Percentiles rank a stretch among this genome's conserved stretches.
phyloP scores from a whole-genome alignment of 2,797 vertebrate species.

The Sphenopsis melanotis region DNA sequence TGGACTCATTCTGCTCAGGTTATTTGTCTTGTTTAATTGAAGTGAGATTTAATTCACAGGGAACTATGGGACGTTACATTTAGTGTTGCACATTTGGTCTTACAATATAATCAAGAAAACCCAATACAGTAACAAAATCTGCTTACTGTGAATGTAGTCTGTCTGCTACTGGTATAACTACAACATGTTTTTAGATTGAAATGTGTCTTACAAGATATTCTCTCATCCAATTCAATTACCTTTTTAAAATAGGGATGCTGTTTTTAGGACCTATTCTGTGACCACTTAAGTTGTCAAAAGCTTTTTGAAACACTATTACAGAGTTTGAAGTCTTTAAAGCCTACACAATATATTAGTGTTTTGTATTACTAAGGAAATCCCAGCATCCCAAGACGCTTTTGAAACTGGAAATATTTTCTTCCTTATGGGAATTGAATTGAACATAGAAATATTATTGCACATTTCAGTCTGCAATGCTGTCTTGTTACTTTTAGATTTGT shows the following conservation, averaged over 20 bases:
- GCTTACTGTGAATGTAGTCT: neutral
- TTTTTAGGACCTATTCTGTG: neutral
- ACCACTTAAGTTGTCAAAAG: slow-evolving; percentile 18
- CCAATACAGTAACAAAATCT: neutral
- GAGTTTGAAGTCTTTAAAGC: neutral
- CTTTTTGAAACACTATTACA: neutral
- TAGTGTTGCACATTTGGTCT: neutral
- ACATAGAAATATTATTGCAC: neutral
- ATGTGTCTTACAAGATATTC: neutral
- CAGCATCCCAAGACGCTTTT: neutral
- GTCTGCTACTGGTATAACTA: neutral
- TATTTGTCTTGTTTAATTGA: neutral
- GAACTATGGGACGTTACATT: neutral
- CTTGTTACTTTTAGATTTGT: neutral
- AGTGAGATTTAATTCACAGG: neutral
- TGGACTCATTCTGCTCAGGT: neutral
- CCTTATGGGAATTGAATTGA: neutral
- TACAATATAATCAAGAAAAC: neutral
- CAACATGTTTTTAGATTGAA: neutral
- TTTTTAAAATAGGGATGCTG: neutral
- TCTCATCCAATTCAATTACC: neutral
- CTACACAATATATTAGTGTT: neutral
- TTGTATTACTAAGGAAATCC: neutral
- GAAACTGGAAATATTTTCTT: neutral
- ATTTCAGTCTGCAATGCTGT: neutral